Conservation (phyloP, 2,113 vertebrate species). For the Rutilus rutilus region DNA sequence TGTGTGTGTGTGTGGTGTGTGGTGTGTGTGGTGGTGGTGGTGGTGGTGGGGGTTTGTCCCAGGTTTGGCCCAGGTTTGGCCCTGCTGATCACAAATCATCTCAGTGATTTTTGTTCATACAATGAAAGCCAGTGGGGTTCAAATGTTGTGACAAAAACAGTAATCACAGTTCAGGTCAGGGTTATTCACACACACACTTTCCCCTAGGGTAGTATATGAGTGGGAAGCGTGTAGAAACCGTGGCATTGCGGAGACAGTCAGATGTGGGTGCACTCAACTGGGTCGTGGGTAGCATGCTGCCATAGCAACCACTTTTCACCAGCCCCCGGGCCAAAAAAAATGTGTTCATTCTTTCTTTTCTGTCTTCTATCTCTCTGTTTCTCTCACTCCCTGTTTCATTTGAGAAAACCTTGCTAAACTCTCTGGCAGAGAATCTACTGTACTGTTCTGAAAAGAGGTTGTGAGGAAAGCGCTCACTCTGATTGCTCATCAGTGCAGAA, state of each 20-base stretch:
- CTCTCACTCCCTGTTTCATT: conserved; percentile 65
- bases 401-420: conserved; percentile 34
- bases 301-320: conserved; percentile 87
- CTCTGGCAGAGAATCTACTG: conserved; percentile 42
- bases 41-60: too few species aligned
- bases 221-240: conserved; percentile 79
- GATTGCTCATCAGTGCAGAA: conserved; percentile 36
- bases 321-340: conserved; percentile 80
- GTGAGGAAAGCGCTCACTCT: neutral
- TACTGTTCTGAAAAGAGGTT: conserved; percentile 42
- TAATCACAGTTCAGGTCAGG: too few species aligned
- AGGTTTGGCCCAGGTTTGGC: too few species aligned
- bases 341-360: conserved; percentile 57
- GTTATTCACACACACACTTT: neutral
- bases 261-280: conserved; percentile 81
- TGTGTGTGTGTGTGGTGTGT: too few species aligned
- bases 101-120: too few species aligned
- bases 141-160: too few species aligned
- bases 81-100: too few species aligned
- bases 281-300: conserved; percentile 90
- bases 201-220: conserved; percentile 56
- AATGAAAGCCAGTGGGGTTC: too few species aligned
- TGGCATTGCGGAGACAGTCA: conserved; percentile 65
- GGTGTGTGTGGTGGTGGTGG: too few species aligned
- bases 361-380: conserved; percentile 59